Evolutionary conservation across 2,888 invertebrate species (phyloP), one percentile per base, ranked within the genome.

Genomic region (Hipparchia semele): DNA sequence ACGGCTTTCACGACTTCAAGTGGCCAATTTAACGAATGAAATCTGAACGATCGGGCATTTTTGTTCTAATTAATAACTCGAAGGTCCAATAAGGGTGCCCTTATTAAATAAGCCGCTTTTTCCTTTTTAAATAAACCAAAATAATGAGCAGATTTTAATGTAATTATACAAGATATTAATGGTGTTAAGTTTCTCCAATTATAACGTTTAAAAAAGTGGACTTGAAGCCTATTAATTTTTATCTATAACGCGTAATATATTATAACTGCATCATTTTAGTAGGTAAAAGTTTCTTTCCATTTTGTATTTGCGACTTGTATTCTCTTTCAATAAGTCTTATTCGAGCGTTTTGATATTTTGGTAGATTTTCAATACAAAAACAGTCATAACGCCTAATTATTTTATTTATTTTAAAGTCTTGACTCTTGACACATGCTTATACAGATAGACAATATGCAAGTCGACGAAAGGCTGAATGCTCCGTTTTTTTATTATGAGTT

Each of bases 11-110:
- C 90, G 90, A 91, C 90, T 92, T 93, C 85, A 89, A 94, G 94
- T 90, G 91, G 92, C 91, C 93, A 92, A 93, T 93, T 92, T 91
- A 87, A 85, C 87, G 88, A 89, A 89, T 88, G 86, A 90, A 93
- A 92, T 92, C 90, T 90, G 89, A 89, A 89, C 92, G 91, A 92
- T 93, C 89, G 87, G 87, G 90, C 90, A 91, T 93, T 92, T 93
- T 92, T 91, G 87, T 90, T 90, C 89, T 91, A 91, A 93, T 94
- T 93, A 93, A 92, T 93, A 92, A 91, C 86, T 90, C 84, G 80
- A 82, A 84, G 82, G 80, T 84, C 83, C 84, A 85, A 86, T 81
- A 84, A 87, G 86, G 81, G 82, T 81, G 82, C 83, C 82, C 85
- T 85, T 89, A 86, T 88, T 87, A 87, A 88, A 88, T 87, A 87